phyloP scores from a whole-genome alignment of 2,888 invertebrate genomes.

The Pristionchus maxplancki region DNA sequence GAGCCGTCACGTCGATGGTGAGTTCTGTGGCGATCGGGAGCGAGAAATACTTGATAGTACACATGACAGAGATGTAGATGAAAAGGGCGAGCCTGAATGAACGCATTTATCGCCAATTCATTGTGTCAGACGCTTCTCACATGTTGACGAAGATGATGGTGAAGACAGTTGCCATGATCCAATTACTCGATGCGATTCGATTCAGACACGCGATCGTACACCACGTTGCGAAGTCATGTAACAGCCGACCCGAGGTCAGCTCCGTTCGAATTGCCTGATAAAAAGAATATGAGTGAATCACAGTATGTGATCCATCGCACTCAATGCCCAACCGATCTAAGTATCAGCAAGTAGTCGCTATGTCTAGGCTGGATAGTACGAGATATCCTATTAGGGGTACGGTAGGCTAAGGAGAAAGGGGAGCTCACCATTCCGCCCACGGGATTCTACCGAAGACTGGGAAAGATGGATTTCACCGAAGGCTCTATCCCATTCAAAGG shows the following conservation, averaged over 20 bases:
- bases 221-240: neutral
- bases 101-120: no score
- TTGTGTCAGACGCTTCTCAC: neutral
- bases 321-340: no score
- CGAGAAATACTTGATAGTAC: neutral
- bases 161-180: neutral
- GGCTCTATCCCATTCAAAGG: no score
- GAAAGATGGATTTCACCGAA: no score
- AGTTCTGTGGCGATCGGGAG: neutral
- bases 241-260: neutral
- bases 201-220: neutral
- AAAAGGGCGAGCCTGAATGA: neutral
- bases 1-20: neutral
- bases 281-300: no score
- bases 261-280: neutral
- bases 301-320: no score
- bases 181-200: neutral
- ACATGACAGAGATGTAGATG: neutral
- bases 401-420: no score
- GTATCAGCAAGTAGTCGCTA: no score
- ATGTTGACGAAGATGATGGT: neutral
- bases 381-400: no score
- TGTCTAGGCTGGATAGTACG: no score
- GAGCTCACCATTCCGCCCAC: no score
- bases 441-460: no score